A percentile compares a stretch with the other conserved stretches of the same genome.
Evolutionary conservation across 2,113 vertebrate genomes (phyloP).

Genomic region (Pseudorectes ferrugineus): DNA sequence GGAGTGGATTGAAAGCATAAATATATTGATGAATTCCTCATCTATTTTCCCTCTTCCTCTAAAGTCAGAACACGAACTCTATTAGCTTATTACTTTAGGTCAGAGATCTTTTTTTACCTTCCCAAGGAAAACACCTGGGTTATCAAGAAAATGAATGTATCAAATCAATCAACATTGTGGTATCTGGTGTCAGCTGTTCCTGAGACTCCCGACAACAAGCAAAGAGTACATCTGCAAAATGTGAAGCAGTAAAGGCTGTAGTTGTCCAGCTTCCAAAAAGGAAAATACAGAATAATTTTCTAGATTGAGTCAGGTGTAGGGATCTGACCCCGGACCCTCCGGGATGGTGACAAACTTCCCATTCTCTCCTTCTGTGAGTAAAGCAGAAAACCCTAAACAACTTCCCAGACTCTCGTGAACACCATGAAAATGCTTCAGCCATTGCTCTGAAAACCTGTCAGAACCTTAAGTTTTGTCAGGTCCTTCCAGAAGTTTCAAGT

Average conservation of each 20-base stretch:
- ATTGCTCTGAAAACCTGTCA: background rate
- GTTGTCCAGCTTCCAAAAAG: background rate
- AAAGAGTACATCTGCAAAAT: background rate
- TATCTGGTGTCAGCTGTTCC: constrained; percentile 16
- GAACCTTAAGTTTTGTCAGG: background rate
- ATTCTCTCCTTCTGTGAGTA: background rate
- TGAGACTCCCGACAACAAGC: background rate
- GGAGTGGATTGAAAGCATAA: constrained; percentile 58
- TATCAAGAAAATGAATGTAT: constrained; percentile 64
- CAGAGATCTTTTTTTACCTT: constrained; percentile 47
- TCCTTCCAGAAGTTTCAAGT: background rate
- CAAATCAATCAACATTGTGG: constrained; percentile 55
- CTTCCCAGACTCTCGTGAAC: background rate
- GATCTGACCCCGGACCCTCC: background rate
- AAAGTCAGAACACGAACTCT: constrained; percentile 29
- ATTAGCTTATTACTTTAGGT: constrained; percentile 70
- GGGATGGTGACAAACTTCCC: background rate
- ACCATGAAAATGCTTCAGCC: background rate
- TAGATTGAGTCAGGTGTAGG: background rate
- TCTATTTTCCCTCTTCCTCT: background rate
- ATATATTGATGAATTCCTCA: constrained; percentile 66
- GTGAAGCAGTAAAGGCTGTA: background rate
- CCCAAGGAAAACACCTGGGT: constrained; percentile 51
- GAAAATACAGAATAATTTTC: background rate
- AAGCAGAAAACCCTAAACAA: background rate